Conservation (phyloP, 2,797 vertebrate genomes). For the Pampus argenteus region DNA sequence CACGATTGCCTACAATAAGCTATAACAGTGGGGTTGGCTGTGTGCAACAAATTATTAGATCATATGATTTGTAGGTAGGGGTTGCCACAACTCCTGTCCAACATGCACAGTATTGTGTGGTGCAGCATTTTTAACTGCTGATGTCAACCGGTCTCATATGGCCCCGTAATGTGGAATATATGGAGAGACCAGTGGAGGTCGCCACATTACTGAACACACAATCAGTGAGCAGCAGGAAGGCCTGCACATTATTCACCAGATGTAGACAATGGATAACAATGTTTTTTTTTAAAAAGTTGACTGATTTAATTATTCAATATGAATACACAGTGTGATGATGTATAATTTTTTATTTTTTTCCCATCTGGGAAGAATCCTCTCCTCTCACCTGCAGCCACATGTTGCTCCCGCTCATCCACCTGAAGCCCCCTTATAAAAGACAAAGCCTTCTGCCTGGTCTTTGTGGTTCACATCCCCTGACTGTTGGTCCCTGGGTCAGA, state of each 20-base stretch:
- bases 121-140: slow-evolving; percentile 75
- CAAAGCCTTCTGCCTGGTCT: slow-evolving; percentile 55
- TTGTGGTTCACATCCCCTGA: slow-evolving; percentile 77
- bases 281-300: not conserved
- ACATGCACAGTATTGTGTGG: slow-evolving; percentile 76
- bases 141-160: slow-evolving; percentile 80
- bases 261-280: not conserved
- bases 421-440: slow-evolving; percentile 65
- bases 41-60: slow-evolving; percentile 62
- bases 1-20: slow-evolving; percentile 53
- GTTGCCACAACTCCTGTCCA: slow-evolving; percentile 81
- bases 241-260: not conserved
- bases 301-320: slow-evolving; percentile 5
- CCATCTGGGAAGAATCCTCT: slow-evolving; percentile 25
- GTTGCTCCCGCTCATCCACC: slow-evolving; percentile 20
- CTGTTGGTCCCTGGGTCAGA: slow-evolving; percentile 73
- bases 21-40: slow-evolving; percentile 66
- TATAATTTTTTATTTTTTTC: slow-evolving; percentile 19
- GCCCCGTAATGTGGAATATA: slow-evolving; percentile 19
- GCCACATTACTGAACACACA: slow-evolving; percentile 65
- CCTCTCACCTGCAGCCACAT: slow-evolving; percentile 68
- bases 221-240: slow-evolving; percentile 1
- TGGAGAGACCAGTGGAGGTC: slow-evolving; percentile 83
- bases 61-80: slow-evolving; percentile 70
- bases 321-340: not conserved